Evolutionary conservation across 2,797 vertebrate genomes (phyloP).

Genomic region (Masticophis lateralis): DNA sequence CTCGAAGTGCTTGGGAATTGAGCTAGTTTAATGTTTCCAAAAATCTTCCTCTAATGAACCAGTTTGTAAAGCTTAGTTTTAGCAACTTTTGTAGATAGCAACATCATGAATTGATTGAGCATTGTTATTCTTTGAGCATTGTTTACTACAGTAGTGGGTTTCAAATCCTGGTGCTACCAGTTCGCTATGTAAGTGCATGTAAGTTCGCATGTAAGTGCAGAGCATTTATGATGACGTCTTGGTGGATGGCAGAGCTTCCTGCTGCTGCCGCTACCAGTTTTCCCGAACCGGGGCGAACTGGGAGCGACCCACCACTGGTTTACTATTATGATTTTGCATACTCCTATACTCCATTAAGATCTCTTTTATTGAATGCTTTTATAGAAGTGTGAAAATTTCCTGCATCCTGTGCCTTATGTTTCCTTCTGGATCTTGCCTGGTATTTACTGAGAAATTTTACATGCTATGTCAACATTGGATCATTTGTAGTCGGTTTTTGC

Average conservation of each 20-base stretch:
- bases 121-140: neutral
- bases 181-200: too few species aligned
- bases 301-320: too few species aligned
- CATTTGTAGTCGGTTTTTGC: neutral
- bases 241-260: too few species aligned
- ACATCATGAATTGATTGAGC: neutral
- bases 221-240: too few species aligned
- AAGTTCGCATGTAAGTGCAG: too few species aligned
- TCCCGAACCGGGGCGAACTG: too few species aligned
- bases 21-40: conserved; percentile 9
- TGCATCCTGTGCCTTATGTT: neutral
- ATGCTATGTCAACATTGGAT: neutral
- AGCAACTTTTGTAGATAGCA: neutral
- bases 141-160: too few species aligned
- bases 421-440: neutral
- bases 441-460: neutral
- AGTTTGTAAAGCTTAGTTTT: neutral
- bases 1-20: neutral
- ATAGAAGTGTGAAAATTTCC: neutral
- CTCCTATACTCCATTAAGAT: neutral
- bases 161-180: too few species aligned
- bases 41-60: conserved; percentile 6
- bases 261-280: too few species aligned
- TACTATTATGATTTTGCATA: neutral
- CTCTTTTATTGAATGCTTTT: neutral